phyloP scores from a whole-genome alignment of 2,888 invertebrate species.

The Octodonta nipae region DNA sequence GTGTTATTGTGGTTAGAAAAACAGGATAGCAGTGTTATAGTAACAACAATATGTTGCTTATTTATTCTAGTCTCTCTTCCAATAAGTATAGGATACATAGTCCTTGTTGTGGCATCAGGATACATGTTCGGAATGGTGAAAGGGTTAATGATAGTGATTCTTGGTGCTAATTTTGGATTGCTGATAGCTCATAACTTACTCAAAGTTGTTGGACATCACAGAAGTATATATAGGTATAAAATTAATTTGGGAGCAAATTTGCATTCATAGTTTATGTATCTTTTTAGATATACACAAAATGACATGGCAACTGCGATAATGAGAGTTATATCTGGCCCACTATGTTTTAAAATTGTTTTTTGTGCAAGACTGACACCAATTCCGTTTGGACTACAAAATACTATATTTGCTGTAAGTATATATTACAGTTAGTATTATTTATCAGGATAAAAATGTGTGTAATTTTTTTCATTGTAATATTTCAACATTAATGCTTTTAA shows the following conservation, averaged over 20 bases:
- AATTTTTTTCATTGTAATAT: too few species aligned
- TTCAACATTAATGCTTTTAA: too few species aligned
- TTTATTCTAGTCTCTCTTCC: conserved; percentile 80
- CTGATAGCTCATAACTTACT: conserved; percentile 66
- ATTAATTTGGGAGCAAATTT: background rate
- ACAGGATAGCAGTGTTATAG: conserved; percentile 62
- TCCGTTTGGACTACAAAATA: conserved; percentile 84
- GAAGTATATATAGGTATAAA: conserved; percentile 40
- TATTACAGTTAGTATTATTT: too few species aligned
- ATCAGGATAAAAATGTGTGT: too few species aligned
- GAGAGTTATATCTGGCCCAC: conserved; percentile 70
- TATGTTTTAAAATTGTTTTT: conserved; percentile 75
- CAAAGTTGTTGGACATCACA: conserved; percentile 48
- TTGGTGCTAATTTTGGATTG: conserved; percentile 72
- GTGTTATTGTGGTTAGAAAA: conserved; percentile 70
- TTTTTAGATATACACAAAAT: conserved; percentile 45
- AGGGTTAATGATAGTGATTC: conserved; percentile 62
- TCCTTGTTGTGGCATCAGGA: conserved; percentile 74
- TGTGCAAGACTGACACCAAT: conserved; percentile 80
- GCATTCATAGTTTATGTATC: background rate
- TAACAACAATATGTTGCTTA: conserved; percentile 59
- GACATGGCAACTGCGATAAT: conserved; percentile 69
- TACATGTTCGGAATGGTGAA: conserved; percentile 70
- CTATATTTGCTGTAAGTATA: conserved; percentile 85
- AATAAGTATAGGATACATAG: conserved; percentile 73